Percentiles rank a stretch among this genome's conserved stretches.
phyloP scores from a whole-genome alignment of 2,113 vertebrate genomes.

The Micromys minutus region DNA sequence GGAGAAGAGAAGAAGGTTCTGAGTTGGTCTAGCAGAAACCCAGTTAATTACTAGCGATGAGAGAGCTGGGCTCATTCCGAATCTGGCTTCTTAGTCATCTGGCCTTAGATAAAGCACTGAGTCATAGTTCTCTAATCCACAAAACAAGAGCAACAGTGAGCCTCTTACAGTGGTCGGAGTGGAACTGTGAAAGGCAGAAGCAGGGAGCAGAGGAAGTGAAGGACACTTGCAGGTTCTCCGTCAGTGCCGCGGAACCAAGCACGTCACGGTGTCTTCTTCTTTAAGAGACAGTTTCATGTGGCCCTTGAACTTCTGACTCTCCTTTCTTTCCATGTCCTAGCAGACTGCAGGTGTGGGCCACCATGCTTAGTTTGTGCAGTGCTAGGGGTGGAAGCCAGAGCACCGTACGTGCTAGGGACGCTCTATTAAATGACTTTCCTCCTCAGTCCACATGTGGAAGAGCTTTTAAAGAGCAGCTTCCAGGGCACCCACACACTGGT shows the following conservation, averaged over 20 bases:
- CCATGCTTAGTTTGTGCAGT: background rate
- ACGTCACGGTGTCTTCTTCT: background rate
- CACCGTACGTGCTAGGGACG: background rate
- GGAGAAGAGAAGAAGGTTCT: background rate
- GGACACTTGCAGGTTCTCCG: background rate
- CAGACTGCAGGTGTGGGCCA: background rate
- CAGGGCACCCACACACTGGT: background rate
- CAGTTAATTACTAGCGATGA: background rate
- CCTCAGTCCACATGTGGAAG: background rate
- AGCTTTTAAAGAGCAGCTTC: background rate
- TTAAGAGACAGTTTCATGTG: background rate
- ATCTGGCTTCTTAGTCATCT: background rate
- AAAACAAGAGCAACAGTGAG: conserved; percentile 8
- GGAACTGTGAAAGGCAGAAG: background rate
- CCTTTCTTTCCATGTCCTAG: background rate
- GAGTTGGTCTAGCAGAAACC: background rate
- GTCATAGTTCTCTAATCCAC: background rate
- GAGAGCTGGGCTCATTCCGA: background rate
- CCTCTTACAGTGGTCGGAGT: background rate
- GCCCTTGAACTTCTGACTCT: background rate
- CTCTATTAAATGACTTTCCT: background rate
- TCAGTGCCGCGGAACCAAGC: background rate
- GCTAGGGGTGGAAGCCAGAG: background rate
- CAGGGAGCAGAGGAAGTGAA: background rate
- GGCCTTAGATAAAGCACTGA: conserved; percentile 16